Conservation (phyloP, 2,797 vertebrate species). For the Neosilurus mollespiculum region DNA sequence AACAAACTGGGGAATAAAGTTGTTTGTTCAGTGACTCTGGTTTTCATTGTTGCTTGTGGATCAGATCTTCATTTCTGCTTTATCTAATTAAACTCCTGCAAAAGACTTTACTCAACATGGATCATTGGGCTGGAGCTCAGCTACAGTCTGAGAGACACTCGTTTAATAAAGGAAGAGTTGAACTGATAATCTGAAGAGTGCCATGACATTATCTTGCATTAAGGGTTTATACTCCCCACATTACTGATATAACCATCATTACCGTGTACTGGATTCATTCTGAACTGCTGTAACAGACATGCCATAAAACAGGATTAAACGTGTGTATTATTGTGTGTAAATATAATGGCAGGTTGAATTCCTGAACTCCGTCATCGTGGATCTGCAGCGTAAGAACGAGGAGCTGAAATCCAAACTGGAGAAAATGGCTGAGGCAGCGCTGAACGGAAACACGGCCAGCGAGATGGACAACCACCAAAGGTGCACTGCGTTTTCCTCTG, state of each 20-base stretch:
- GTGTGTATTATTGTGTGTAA: neutral
- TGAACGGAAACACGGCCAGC: constrained; percentile 86
- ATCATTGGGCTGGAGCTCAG: no score
- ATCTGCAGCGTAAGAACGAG: constrained; percentile 89
- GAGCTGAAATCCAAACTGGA: constrained; percentile 88
- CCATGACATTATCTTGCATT: no score
- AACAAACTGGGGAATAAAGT: neutral
- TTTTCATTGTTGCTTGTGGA: neutral
- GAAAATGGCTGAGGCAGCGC: constrained; percentile 89
- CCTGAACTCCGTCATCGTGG: constrained; percentile 95
- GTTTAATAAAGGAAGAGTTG: no score
- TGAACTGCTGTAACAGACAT: neutral
- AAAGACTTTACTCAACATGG: neutral
- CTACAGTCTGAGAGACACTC: no score
- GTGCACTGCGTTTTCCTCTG: constrained; percentile 63
- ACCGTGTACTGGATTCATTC: neutral
- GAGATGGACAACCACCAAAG: constrained; percentile 83
- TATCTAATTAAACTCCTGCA: neutral
- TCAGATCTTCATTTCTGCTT: neutral
- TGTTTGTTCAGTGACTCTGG: neutral
- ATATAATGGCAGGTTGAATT: constrained; percentile 83
- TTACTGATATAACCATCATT: neutral
- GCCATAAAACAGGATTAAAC: neutral
- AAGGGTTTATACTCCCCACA: neutral
- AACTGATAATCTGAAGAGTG: no score